Base-by-base conservation (phyloP, 2,113 vertebrate genomes). In the Manacus vitellinus region DNA sequence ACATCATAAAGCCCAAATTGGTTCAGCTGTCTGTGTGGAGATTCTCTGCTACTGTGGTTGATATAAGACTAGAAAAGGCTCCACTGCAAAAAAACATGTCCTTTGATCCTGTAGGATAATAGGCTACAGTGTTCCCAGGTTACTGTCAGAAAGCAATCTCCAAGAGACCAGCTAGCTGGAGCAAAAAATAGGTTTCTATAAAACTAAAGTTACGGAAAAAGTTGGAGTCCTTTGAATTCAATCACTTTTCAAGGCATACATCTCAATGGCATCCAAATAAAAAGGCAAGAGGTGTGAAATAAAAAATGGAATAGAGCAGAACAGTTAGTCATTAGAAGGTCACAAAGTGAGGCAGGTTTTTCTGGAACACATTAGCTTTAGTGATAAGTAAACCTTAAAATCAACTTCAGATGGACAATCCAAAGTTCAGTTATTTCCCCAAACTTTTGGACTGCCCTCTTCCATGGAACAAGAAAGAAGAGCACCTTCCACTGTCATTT, bases 41-140 rank as follows among this genome's bases (percentile, higher is more conserved):
- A 70, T 89, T 95, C 58, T 92, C 46, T 85, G 30, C 27, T 72
- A 41, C 35, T 46, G 2, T 43, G 16, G 59, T 56, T 91, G 65
- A 77, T 75, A 49, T 4, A 84, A 85, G 68, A 84, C 81, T 93
- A 61, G 66, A 92, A 94, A 93, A 89, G 16, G 8, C 21, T 88
- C 20, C 22, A 80, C 28, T 12, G 8, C 16, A 43, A 93, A 92
- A 78, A 20, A 12, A 7, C 14, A 59, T 31, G n/a, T 84, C 83
- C 52, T 97, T 89, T 96, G 88, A 95, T 95, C 88, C 92, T 87
- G 39, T 67, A 65, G 88, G 76, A 96, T 96, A 89, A 94, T 86
- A 87, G 59, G 28, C 73, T 92, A 33, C 56, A 65, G 41, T 43
- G 76, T 92, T 94, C 79, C 52, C 44, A 75, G 63, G 52, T 84